Evolutionary conservation across 2,113 vertebrate genomes (phyloP), one percentile per base, ranked within the genome.

Genomic region (Malurus alboscapulatus): DNA sequence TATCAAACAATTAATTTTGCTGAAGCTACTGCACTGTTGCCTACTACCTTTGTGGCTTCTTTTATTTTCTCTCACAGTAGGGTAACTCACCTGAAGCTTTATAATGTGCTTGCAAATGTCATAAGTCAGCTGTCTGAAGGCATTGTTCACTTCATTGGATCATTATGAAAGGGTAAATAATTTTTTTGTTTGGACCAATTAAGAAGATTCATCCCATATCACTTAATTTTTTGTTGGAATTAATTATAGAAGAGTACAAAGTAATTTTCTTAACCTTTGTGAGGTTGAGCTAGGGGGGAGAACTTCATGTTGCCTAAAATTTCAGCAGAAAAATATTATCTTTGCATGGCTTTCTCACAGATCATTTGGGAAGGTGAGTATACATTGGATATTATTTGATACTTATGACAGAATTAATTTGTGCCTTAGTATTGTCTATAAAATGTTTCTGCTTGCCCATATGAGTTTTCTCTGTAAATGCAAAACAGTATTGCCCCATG

Each of bases 211-310:
- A 36, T 44, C 68, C 22, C 72, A 55, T n/a, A 40, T 45, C 6
- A 25, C 53, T 79, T 79, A 58, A 26, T 16, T 83, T 91, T 88
- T 86, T 45, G 12, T 59, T 76, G 14, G 65, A 73, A 55, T 80
- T 54, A 30, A 80, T 89, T 44, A 53, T 32, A 45, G 48, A 76
- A 54, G 15, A 15, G 3, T 75, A 29, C 29, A 57, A 78, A 53
- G 32, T 82, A 24, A 11, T 78, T 66, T 61, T 50, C 9, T 75
- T 83, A 72, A 38, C 27, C 21, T 47, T 68, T 17, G 16, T 67
- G 42, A 66, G 13, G 9, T 12, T 88, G 17, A 9, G 7, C 8
- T 16, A 14, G 3, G 3, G 5, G 4, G 3, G 0, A 19, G 19
- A 55, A 61, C 26, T 62, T 83, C n/a, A 51, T 16, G 32, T 55